Evolutionary conservation across 2,113 vertebrate genomes (phyloP).

Genomic region (Alectura lathami): DNA sequence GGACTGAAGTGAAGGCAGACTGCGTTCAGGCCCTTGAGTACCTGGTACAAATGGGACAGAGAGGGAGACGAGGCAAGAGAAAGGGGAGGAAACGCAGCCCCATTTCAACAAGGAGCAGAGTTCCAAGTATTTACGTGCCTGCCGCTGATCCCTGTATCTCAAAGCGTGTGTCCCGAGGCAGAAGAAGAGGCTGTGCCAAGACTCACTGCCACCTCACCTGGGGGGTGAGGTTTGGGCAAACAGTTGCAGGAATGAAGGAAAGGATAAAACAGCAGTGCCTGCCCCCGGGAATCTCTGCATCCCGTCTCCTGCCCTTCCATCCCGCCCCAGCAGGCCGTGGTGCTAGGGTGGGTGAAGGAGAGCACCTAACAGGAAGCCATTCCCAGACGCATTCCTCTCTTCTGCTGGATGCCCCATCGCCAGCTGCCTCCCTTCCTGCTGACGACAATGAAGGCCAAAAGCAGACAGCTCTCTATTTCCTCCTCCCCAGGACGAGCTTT

Average conservation of each 20-base stretch:
- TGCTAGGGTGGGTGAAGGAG: background rate
- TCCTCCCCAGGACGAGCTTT: background rate
- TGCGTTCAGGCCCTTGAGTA: background rate
- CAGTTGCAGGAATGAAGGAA: background rate
- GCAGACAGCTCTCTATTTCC: background rate
- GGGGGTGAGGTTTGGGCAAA: background rate
- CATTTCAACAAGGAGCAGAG: background rate
- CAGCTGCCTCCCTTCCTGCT: background rate
- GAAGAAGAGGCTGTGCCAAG: background rate
- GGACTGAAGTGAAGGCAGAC: background rate
- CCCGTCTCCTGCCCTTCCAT: background rate
- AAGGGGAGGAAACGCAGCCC: background rate
- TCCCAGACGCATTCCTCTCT: background rate
- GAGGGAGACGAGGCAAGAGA: background rate
- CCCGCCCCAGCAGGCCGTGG: accelerated
- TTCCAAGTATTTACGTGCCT: background rate
- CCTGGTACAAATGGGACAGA: background rate
- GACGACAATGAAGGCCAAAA: background rate
- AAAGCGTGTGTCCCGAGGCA: background rate
- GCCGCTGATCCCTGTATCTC: background rate
- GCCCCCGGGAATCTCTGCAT: background rate
- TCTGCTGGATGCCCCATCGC: background rate
- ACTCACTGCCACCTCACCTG: background rate
- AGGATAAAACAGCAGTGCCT: background rate
- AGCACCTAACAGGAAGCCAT: background rate